Evolutionary conservation across 2,797 vertebrate genomes (phyloP).

Genomic region (Dermochelys coriacea): DNA sequence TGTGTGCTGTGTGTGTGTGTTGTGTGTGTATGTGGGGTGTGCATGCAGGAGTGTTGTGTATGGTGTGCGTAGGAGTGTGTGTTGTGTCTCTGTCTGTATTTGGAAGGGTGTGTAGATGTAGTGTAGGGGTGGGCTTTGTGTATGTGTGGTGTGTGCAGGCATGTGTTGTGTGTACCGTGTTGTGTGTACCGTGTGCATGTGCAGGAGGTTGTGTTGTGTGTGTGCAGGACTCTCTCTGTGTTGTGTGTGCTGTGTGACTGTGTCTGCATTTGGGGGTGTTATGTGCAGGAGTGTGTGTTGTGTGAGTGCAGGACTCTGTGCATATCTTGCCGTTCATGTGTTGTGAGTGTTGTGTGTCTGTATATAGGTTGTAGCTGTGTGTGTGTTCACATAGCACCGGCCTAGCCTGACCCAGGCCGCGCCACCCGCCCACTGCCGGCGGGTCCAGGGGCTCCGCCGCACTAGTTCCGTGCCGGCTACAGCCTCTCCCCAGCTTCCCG

Average conservation of each 20-base stretch:
- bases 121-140: too few species aligned
- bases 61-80: background rate
- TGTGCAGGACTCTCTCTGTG: too few species aligned
- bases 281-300: background rate
- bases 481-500: too few species aligned
- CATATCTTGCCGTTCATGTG: background rate
- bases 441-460: background rate
- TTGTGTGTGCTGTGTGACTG: background rate
- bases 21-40: too few species aligned
- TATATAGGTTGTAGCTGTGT: fast-evolving
- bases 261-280: too few species aligned
- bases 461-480: too few species aligned
- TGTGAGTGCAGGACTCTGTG: background rate
- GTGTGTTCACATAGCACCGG: fast-evolving
- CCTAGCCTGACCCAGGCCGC: background rate
- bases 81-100: background rate
- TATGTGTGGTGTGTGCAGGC: too few species aligned
- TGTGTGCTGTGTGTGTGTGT: background rate
- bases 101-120: background rate
- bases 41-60: background rate
- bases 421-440: too few species aligned
- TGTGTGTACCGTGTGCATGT: too few species aligned
- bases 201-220: background rate
- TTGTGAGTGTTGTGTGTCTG: background rate
- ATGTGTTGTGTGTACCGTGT: too few species aligned